phyloP scores from a whole-genome alignment of 2,888 invertebrate species.

The Acholoe squamosa region DNA sequence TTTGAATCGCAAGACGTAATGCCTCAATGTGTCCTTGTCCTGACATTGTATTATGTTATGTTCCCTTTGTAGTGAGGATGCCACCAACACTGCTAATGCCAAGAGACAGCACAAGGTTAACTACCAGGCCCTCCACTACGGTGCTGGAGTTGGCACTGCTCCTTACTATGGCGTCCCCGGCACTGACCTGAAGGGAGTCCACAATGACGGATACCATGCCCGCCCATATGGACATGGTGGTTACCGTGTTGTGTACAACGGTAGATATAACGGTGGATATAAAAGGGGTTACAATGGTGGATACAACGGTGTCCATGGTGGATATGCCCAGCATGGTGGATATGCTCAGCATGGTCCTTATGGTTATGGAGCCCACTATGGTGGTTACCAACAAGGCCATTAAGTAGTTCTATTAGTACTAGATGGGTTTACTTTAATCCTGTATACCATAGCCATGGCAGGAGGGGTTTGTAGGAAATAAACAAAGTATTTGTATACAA shows the following conservation, averaged over 20 bases:
- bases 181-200: conserved; percentile 1
- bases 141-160: conserved; percentile 49
- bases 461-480: no score
- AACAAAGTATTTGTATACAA: no score
- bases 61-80: neutral
- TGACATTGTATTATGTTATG: no score
- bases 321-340: neutral
- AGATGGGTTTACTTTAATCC: no score
- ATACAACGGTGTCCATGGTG: neutral
- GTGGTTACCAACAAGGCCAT: no score
- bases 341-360: no score
- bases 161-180: conserved; percentile 48
- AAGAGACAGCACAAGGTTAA: conserved; percentile 18
- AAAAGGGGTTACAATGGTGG: neutral
- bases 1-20: no score
- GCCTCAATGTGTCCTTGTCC: no score
- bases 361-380: no score
- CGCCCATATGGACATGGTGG: neutral
- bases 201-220: neutral
- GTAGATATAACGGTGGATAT: neutral
- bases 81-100: neutral
- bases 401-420: no score
- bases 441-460: no score
- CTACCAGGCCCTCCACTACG: conserved; percentile 23
- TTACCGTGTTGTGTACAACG: neutral